Evolutionary conservation across 2,113 vertebrate species (phyloP), one percentile per base, ranked within the genome.

Genomic region (Nothobranchius kuhntae): DNA sequence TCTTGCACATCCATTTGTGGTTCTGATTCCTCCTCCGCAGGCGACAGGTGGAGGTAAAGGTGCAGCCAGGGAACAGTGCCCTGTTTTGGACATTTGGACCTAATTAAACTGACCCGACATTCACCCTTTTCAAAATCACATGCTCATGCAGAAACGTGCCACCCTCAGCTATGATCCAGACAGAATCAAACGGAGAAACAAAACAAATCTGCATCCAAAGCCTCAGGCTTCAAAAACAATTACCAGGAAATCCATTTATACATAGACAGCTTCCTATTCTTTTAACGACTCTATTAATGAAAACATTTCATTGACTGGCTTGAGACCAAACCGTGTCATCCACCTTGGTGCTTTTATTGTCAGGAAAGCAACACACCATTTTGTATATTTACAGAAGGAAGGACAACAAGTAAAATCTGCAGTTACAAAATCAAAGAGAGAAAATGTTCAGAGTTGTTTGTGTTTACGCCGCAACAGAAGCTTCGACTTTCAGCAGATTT

Each of bases 161-260:
- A 85, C 71, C 56, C 61, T 78, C 73, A 56, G 68, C 83, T 77
- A 78, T 82, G 78, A 89, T 80, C 82, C 84, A 69, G 64, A 80
- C 56, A 75, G 71, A 83, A 89, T 89, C 81, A 80, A 82, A 86
- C 82, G 87, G 77, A 57, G 71, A 65, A 63, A 81, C 71, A 78
- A 81, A 87, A 85, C 71, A 77, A 88, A 81, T 85, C 76, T 35
- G 14, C 63, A 79, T 81, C 75, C 55, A 8, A 44, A 70, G 89
- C 92, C 89, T 78, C 55, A 9, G 87, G 91, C 84, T 74, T 86
- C 77, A 90, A 91, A 92, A 89, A 88, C 91, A 91, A 92, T 92
- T 91, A 93, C 83, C 65, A 79, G 83, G 86, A 91, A 91, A 91
- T 92, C 88, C 79, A 91, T 92, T 91, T 89, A 75, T 88, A 89